These are phyloP conservation scores for Mandrillus leucophaeus DNA, from an alignment of 2,113 vertebrate genomes.

Conservation along the genomic window DNA sequence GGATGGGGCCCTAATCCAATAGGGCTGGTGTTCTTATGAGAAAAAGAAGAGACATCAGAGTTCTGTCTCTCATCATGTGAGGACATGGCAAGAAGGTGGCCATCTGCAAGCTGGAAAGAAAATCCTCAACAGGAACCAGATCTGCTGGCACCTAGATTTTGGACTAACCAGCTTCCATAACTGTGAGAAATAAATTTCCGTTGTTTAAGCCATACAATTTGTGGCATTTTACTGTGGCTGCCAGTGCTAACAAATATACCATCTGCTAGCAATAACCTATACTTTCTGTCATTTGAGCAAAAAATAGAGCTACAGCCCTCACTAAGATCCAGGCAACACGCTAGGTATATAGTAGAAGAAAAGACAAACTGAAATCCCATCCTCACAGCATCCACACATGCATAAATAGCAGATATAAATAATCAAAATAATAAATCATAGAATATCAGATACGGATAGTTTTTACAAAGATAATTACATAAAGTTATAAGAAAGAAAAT, in stretches of 20 bases:
- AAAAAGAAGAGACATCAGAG: neutral
- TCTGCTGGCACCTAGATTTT: neutral
- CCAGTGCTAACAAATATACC: neutral
- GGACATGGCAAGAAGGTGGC: neutral
- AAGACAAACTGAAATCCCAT: neutral
- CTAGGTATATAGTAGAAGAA: neutral
- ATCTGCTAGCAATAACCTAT: neutral
- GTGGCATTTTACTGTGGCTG: neutral
- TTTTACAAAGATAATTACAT: neutral
- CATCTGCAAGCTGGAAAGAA: neutral
- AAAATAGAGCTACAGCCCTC: neutral
- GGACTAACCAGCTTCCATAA: no score
- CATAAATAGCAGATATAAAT: neutral
- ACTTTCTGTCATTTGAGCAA: neutral
- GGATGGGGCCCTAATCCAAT: neutral
- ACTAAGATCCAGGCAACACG: neutral
- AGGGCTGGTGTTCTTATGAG: neutral
- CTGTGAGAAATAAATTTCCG: neutral
- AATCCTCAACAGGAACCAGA: no score
- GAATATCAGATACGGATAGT: neutral
- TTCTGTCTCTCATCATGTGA: neutral
- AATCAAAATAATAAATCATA: neutral
- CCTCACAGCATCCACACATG: neutral
- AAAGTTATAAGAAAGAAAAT: neutral
- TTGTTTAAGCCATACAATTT: neutral